Base-by-base conservation (phyloP, 2,113 vertebrate genomes). In the Muntiacus muntjak region DNA sequence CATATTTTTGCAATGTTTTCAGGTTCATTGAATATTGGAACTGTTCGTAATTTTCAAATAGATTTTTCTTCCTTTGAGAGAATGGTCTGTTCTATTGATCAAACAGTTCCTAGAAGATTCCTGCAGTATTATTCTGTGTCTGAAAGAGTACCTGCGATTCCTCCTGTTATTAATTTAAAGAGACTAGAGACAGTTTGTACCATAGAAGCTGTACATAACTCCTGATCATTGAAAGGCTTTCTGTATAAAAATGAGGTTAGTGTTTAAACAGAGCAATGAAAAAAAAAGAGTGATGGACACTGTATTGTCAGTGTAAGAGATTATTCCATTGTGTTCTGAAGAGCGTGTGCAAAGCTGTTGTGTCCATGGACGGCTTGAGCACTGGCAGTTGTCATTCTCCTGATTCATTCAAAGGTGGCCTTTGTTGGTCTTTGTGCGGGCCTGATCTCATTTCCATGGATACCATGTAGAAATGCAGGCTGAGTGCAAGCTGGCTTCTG, bases 371-470 rank as follows among this genome's bases (percentile, higher is more conserved):
- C 89, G 86, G 96, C 93, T 95, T 92, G 89, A 36, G 85, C 94
- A 60, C 55, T 82, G 93, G 94, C 96, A 97, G 98, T 98, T 98
- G 98, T 97, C 98, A 98, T 95, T 99, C 98, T 98, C 95, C 96
- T 36, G 76, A 91, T 82, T 96, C 96, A 47, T 84, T 93, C 97
- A 92, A 98, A 98, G 83, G 97, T 99, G 97, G 95, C 94, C 98
- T 98, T 99, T 99, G 98, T 99, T 98, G 88, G 97, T 92, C 97
- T 98, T 96, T 98, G 97, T 95, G 92, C 96, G 92, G 97, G 97
- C 98, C 45, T 14, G 97, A 98, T 98, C 93, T 85, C 97, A 98
- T 99, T 98, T 98, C 99, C 98, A 98, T 99, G 98, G 98, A 97
- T 97, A 99, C 99, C 88, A 4, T 96, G 96, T 90, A 12, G 97